These are phyloP conservation scores for Eonycteris spelaea DNA, from an alignment of 2,113 vertebrate genomes.

Conservation along the genomic window DNA sequence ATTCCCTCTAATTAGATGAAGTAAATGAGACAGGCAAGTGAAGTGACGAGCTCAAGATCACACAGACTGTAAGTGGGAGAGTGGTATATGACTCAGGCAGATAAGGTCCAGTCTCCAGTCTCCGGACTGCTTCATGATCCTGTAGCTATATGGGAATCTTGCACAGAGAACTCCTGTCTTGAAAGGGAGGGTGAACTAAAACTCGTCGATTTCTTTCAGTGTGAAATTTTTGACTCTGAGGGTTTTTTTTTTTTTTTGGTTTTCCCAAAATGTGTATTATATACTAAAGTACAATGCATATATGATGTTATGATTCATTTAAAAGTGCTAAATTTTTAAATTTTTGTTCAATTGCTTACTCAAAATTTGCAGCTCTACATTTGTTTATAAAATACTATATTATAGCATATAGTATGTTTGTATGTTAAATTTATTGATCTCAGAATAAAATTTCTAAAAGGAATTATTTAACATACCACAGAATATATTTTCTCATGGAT, in stretches of 20 bases:
- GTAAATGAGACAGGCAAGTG: neutral
- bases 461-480: conserved; percentile 12
- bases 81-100: neutral
- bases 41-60: neutral
- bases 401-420: neutral
- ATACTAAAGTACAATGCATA: neutral
- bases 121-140: neutral
- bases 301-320: neutral
- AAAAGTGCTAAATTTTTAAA: neutral
- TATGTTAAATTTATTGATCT: neutral
- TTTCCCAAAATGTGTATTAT: neutral
- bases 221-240: neutral
- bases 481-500: neutral
- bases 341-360: neutral
- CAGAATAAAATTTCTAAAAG: neutral
- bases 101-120: neutral
- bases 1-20: neutral
- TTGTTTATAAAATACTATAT: neutral
- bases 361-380: neutral
- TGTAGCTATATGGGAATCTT: neutral
- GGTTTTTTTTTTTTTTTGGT: neutral
- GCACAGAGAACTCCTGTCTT: neutral
- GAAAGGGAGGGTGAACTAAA: neutral
- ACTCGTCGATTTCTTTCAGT: neutral
- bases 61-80: neutral